These are phyloP conservation scores for Neodiprion pinetum DNA, from an alignment of 1,140 invertebrate genomes.

Conservation along the genomic window DNA sequence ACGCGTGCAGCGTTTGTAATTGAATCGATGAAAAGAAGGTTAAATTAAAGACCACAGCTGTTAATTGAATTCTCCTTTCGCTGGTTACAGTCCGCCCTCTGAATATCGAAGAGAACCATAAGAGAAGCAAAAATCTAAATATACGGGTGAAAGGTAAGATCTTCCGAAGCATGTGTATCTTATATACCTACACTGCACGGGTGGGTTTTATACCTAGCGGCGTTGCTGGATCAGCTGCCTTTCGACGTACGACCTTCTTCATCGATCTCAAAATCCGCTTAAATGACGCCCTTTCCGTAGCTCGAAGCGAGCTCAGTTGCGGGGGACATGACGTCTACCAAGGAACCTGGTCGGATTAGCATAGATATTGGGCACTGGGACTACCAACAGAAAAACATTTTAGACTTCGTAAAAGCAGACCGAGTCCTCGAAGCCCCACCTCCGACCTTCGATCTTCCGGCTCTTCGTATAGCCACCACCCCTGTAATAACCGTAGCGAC, in stretches of 20 bases:
- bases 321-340: constrained; percentile 30
- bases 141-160: too few relatives aligned
- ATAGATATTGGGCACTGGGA: constrained; percentile 42
- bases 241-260: not conserved
- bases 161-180: too few relatives aligned
- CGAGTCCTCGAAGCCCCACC: constrained; percentile 11
- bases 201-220: too few relatives aligned
- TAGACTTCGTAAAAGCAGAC: constrained; percentile 30
- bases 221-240: not conserved
- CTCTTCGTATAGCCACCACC: too few relatives aligned
- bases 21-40: too few relatives aligned
- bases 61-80: too few relatives aligned
- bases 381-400: constrained; percentile 40
- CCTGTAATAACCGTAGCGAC: not conserved
- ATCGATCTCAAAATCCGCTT: not conserved
- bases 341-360: constrained; percentile 39
- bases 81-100: too few relatives aligned
- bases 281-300: not conserved
- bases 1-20: too few relatives aligned
- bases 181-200: too few relatives aligned
- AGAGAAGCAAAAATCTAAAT: too few relatives aligned
- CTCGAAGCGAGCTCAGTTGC: not conserved
- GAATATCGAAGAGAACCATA: too few relatives aligned
- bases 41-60: too few relatives aligned
- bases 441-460: not conserved